Evolutionary conservation across 2,797 vertebrate species (phyloP), one percentile per base, ranked within the genome.

Genomic region (Chanos chanos): DNA sequence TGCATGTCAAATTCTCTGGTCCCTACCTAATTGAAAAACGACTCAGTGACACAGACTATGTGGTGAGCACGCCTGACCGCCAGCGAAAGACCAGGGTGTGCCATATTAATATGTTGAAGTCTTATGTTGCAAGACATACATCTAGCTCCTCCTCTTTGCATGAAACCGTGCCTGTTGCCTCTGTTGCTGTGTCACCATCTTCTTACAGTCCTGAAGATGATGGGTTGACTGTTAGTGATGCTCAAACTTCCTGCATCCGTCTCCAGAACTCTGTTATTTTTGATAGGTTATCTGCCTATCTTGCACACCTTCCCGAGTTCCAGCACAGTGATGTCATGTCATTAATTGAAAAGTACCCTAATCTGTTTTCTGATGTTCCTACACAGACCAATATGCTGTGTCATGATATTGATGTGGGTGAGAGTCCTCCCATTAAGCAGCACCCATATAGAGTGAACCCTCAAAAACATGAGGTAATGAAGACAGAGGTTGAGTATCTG

Each of bases 81-180:
- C 30, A n/a, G 5, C 6, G 43, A 0, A 4, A 37, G 7, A 3
- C 10, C 3, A 2, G 19, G 15, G 24, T 57, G 0, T 57, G 53
- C n/a, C 34, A 64, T 5, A 6, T 57, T 1, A 57, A 57, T 10
- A 50, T 57, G 45, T 3, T 66, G 7, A 59, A 66, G 7, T 1
- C 10, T 0, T 44, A 58, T 41, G 3, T 40, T 3, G n/a, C n/a
- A n/a, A n/a, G n/a, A n/a, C n/a, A n/a, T n/a, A n/a, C n/a, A n/a
- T n/a, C n/a, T n/a, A n/a, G n/a, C n/a, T n/a, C n/a, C n/a, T n/a
- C n/a, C n/a, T n/a, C n/a, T n/a, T 3, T 16, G 7, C 25, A 16
- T 30, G 7, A 13, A 22, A 25, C 22, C n/a, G 3, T 37, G n/a
- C 22, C 21, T 7, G 13, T 44, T 25, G 5, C 22, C 28, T 9